Percentiles rank a stretch among this genome's conserved stretches.
Evolutionary conservation across 2,113 vertebrate species (phyloP).

Genomic region (Microcebus ravelobensis): DNA sequence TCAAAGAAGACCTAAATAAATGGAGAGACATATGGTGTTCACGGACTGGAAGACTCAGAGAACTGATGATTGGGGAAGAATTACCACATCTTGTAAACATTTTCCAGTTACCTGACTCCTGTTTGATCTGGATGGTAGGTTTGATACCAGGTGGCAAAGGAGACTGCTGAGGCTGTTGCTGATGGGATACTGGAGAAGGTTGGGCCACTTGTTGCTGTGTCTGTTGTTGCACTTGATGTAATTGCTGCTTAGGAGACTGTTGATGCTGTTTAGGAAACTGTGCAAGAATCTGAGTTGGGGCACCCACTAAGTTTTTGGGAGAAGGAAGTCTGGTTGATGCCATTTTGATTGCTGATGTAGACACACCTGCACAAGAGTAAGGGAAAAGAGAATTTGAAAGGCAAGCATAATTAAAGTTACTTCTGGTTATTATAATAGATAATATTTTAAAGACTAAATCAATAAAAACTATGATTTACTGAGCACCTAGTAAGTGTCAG

Average conservation of each 20-base stretch:
- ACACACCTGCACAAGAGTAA: slow-evolving; percentile 85
- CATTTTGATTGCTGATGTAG: slow-evolving; percentile 94
- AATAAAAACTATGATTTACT: slow-evolving; percentile 24
- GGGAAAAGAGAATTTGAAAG: slow-evolving; percentile 36
- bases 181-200: slow-evolving; percentile 80
- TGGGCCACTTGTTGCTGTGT: slow-evolving; percentile 80
- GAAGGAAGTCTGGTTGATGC: slow-evolving; percentile 94
- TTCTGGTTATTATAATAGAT: background rate
- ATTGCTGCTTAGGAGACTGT: slow-evolving; percentile 90
- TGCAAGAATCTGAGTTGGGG: slow-evolving; percentile 94
- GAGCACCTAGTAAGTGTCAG: background rate
- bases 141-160: slow-evolving; percentile 89
- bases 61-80: background rate
- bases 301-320: slow-evolving; percentile 93
- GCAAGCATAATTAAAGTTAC: background rate
- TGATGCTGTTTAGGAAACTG: slow-evolving; percentile 96
- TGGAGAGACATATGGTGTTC: background rate
- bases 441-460: slow-evolving; percentile 5
- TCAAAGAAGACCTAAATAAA: background rate
- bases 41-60: background rate
- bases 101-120: slow-evolving; percentile 93
- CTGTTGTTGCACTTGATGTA: slow-evolving; percentile 85
- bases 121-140: slow-evolving; percentile 99
- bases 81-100: background rate
- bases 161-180: slow-evolving; percentile 85